These are phyloP conservation scores for Gymnopithys bicolor DNA, from an alignment of 2,797 vertebrate genomes.

Conservation along the genomic window DNA sequence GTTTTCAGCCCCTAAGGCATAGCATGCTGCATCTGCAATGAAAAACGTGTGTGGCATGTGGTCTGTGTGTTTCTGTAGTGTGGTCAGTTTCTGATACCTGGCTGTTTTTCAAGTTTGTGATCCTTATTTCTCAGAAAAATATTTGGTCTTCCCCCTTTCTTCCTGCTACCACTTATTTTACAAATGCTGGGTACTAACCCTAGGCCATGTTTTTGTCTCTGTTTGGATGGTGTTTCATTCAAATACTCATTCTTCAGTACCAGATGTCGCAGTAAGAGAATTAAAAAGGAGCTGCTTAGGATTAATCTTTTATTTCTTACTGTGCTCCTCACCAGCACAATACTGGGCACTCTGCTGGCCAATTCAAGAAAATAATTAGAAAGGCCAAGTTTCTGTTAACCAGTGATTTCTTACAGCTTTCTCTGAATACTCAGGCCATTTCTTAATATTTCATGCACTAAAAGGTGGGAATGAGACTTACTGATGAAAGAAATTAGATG, in stretches of 20 bases:
- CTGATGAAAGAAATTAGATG: background rate
- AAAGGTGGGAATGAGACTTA: background rate
- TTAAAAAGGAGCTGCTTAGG: background rate
- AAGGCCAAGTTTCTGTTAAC: background rate
- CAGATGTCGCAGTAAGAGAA: background rate
- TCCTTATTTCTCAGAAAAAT: background rate
- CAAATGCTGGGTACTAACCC: background rate
- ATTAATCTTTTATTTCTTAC: background rate
- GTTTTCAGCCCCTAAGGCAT: background rate
- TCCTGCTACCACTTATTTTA: background rate
- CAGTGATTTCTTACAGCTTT: background rate
- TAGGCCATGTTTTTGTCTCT: background rate
- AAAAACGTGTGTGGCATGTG: background rate
- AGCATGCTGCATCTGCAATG: background rate
- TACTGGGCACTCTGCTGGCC: background rate
- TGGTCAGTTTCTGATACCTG: background rate
- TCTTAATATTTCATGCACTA: background rate
- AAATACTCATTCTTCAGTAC: background rate
- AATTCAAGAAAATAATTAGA: background rate
- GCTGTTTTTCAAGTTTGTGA: background rate
- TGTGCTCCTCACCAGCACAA: background rate
- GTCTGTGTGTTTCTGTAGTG: background rate
- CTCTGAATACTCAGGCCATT: background rate
- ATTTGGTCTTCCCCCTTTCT: background rate
- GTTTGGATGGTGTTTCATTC: background rate